Base-by-base conservation (phyloP, 2,888 invertebrate species). In the Netelia inedita region DNA sequence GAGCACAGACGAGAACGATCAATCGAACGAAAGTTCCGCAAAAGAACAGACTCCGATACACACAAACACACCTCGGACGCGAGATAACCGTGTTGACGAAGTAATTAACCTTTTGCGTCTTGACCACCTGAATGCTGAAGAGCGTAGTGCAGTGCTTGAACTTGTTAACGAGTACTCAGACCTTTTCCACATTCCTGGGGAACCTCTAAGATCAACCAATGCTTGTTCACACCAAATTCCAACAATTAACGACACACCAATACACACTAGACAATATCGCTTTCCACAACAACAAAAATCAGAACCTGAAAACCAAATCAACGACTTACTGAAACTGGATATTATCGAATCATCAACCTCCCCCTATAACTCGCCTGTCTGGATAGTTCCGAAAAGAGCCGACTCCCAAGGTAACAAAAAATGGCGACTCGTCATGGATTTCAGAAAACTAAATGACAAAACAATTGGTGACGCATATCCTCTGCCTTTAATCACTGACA, bases 401-500 rank as follows among this genome's bases (percentile, higher is more conserved):
- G 78, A 84, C 23, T 55, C 66, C 2, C 41, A 65, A 9, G 82
- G 78, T 28, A 85, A 82, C 2, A 66, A 73, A 46, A 79, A 79
- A 78, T 86, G 79, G 80, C 53, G 74, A 16, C 61, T 85, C 28
- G 82, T 84, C 9, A 71, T 86, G 1, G 85, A 86, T 6, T 83
- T 79, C 46, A 21, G 82, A n/a, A 55, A 76, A 61, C 2, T 85
- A 0, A 79, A 35, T 6, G 35, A 35, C 35, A 35, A 6, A 5
- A 35, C 35, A 5, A 35, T 35, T 6, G 35, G 35, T 35, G 35
- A 35, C 35, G 35, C 53, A 2, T 53, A 53, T 16, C 53, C 53
- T n/a, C 16, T 53, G 11, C 2, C 53, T 8, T 6, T n/a, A n/a
- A 53, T 16, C 69, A 8, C 69, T 55, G 87, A 88, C 63, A 80